These are phyloP conservation scores for Tribolium castaneum DNA, from an alignment of 1,140 invertebrate species.

Conservation along the genomic window DNA sequence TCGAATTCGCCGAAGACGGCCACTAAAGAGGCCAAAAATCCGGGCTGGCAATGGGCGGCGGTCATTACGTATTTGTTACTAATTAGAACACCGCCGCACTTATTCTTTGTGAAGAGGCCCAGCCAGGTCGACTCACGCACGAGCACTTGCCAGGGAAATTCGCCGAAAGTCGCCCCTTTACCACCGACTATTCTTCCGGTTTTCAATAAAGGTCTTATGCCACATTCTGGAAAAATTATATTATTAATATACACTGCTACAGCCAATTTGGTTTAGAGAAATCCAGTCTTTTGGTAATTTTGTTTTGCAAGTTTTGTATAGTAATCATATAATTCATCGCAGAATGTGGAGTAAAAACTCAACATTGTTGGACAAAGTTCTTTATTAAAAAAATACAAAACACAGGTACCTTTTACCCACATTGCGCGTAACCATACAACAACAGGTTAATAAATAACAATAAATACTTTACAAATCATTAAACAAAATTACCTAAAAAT, in stretches of 20 bases:
- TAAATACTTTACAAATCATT: slow-evolving; percentile 6
- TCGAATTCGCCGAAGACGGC: slow-evolving; percentile 93
- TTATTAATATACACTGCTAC: slow-evolving; percentile 13
- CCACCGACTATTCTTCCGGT: slow-evolving; percentile 90
- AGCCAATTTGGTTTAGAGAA: not conserved
- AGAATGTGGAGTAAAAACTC: slow-evolving; percentile 40
- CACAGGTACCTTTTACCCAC: slow-evolving; percentile 32
- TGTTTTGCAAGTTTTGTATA: slow-evolving; percentile 24
- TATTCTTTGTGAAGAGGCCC: slow-evolving; percentile 95
- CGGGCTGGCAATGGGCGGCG: slow-evolving; percentile 94
- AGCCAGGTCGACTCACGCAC: slow-evolving; percentile 93
- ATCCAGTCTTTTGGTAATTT: slow-evolving; percentile 31
- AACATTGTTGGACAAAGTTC: slow-evolving; percentile 1
- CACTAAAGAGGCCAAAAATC: slow-evolving; percentile 88
- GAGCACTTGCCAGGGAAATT: slow-evolving; percentile 94
- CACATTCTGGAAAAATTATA: slow-evolving; percentile 77
- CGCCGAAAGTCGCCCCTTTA: slow-evolving; percentile 84
- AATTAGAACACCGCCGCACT: slow-evolving; percentile 93
- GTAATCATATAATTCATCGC: slow-evolving; percentile 37
- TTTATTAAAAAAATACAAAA: slow-evolving; percentile 38
- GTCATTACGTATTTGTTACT: slow-evolving; percentile 88
- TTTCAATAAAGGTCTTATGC: slow-evolving; percentile 83
- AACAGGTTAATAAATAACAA: slow-evolving; percentile 25
- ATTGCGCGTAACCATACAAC: slow-evolving; percentile 25
- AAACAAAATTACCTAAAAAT: slow-evolving; percentile 43